Percentiles rank a stretch among this genome's conserved stretches.
Evolutionary conservation across 2,113 vertebrate genomes (phyloP).

Genomic region (Nesogale talazaci): DNA sequence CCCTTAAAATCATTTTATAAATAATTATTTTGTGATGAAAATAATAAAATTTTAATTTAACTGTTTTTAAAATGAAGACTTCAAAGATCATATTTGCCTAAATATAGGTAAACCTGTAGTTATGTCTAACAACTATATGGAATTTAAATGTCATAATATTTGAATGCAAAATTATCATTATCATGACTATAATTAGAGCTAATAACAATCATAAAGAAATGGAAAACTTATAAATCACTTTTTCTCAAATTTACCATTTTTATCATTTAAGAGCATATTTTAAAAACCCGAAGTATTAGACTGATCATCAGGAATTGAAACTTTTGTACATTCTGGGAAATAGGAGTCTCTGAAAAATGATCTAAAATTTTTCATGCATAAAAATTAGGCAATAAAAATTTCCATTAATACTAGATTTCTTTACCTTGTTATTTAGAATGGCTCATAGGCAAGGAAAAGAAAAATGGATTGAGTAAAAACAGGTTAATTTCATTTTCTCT

Average conservation of each 20-base stretch:
- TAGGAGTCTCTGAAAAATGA: neutral
- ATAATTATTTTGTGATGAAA: neutral
- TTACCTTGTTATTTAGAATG: neutral
- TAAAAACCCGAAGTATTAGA: conserved; percentile 3
- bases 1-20: neutral
- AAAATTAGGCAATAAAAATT: neutral
- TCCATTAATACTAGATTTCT: neutral
- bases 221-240: neutral
- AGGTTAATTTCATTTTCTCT: neutral
- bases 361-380: conserved; percentile 18
- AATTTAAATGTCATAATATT: neutral
- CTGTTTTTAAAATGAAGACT: conserved; percentile 12
- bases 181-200: conserved; percentile 16
- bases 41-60: conserved; percentile 16
- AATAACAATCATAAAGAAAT: conserved; percentile 13
- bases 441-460: neutral
- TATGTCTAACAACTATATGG: neutral
- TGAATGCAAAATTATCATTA: conserved; percentile 27
- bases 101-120: conserved; percentile 36
- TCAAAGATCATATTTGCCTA: conserved; percentile 43
- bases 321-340: neutral
- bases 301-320: conserved; percentile 21
- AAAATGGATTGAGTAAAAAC: conserved; percentile 21
- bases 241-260: conserved; percentile 22
- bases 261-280: neutral